phyloP scores from a whole-genome alignment of 1,140 invertebrate genomes.

The Muscidifurax raptorellus region DNA sequence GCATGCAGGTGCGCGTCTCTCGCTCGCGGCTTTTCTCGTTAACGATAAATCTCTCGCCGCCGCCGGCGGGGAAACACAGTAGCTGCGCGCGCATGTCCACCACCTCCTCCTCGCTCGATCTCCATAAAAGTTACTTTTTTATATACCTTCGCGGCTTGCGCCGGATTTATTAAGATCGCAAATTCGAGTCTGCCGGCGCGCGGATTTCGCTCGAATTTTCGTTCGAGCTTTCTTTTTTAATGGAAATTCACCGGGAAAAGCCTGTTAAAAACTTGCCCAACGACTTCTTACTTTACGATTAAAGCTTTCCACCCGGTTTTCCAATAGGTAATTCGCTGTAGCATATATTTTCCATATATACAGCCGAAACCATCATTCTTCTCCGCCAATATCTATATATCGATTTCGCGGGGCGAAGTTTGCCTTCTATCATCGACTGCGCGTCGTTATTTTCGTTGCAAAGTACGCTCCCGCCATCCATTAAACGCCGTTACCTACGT shows the following conservation, averaged over 20 bases:
- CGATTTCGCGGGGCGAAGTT: too few relatives aligned
- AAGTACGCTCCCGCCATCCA: constrained; percentile 54
- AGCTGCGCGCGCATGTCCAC: too few relatives aligned
- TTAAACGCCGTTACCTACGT: constrained; percentile 59
- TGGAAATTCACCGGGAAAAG: too few relatives aligned
- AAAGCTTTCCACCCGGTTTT: too few relatives aligned
- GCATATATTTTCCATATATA: too few relatives aligned
- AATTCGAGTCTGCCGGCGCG: constrained; percentile 12
- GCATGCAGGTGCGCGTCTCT: not conserved
- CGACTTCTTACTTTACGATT: too few relatives aligned
- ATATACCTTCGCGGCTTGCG: constrained; percentile 5
- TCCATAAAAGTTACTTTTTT: constrained; percentile 48
- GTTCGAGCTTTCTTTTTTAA: constrained; percentile 48
- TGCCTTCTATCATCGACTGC: not conserved
- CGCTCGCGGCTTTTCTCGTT: constrained; percentile 28
- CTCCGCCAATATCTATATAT: not conserved
- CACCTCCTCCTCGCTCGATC: constrained; percentile 10
- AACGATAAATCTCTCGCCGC: constrained; percentile 30
- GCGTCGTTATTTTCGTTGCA: constrained; percentile 56
- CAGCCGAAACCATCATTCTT: not conserved
- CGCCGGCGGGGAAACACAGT: not conserved
- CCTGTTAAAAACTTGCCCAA: too few relatives aligned
- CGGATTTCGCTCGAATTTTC: constrained; percentile 44
- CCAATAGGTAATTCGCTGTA: too few relatives aligned
- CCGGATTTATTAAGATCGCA: constrained; percentile 48